Conservation (phyloP, 2,888 invertebrate genomes). For the Ametastegia equiseti region DNA sequence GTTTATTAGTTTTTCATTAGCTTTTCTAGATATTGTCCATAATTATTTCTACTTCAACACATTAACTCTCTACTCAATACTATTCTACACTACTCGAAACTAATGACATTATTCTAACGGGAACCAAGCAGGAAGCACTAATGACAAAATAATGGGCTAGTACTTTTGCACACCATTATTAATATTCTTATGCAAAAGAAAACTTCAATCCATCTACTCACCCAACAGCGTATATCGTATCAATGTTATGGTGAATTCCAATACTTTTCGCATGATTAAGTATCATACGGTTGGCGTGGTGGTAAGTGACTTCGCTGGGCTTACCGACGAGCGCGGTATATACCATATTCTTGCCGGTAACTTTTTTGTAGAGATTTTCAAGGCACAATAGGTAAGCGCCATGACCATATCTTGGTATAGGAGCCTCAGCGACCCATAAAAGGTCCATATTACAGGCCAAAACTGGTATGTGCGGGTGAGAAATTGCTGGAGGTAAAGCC, state of each 20-base stretch:
- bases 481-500: slow-evolving; percentile 69
- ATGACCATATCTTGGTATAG: slow-evolving; percentile 82
- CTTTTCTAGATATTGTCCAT: background rate
- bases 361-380: slow-evolving; percentile 81
- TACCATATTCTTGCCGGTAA: slow-evolving; percentile 79
- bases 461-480: slow-evolving; percentile 82
- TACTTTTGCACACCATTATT: too few relatives aligned
- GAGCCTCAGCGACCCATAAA: slow-evolving; percentile 83
- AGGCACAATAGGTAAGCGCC: slow-evolving; percentile 82
- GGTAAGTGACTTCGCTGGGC: slow-evolving; percentile 82
- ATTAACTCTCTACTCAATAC: too few relatives aligned
- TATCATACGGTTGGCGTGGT: slow-evolving; percentile 80
- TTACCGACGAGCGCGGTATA: slow-evolving; percentile 82
- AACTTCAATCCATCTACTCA: slow-evolving; percentile 69
- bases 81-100: too few relatives aligned
- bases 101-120: too few relatives aligned
- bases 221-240: slow-evolving; percentile 81
- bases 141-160: too few relatives aligned
- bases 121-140: background rate
- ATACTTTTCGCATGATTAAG: slow-evolving; percentile 78
- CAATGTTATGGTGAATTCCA: slow-evolving; percentile 76
- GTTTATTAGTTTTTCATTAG: background rate
- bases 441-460: slow-evolving; percentile 84
- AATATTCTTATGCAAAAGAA: too few relatives aligned
- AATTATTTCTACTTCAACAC: too few relatives aligned